phyloP scores from a whole-genome alignment of 1,140 invertebrate species.

The Drosophila virilis region DNA sequence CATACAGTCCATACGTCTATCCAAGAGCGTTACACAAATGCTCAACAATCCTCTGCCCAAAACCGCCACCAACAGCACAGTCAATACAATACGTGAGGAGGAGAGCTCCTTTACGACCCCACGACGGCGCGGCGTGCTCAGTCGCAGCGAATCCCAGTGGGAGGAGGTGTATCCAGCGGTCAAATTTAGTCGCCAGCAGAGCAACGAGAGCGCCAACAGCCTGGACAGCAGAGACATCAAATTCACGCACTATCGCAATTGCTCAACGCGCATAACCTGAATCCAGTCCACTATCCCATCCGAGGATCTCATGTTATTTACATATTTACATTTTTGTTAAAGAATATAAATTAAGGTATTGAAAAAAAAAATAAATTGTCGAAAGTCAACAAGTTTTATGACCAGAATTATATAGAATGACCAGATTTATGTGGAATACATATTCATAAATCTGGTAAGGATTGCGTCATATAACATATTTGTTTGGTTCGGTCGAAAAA shows the following conservation, averaged over 20 bases:
- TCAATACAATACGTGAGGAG: conserved; percentile 17
- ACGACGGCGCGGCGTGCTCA: conserved; percentile 69
- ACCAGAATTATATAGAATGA: no score
- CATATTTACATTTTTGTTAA: conserved; percentile 1
- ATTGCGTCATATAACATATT: no score
- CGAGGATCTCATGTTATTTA: conserved; percentile 1
- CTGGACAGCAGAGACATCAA: conserved; percentile 41
- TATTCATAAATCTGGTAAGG: no score
- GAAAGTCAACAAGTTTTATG: neutral
- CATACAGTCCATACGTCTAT: conserved; percentile 75
- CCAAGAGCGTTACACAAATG: conserved; percentile 81
- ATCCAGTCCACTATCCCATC: neutral
- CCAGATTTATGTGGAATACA: no score
- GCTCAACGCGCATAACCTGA: conserved; percentile 76
- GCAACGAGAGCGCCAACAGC: conserved; percentile 55
- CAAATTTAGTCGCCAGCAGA: conserved; percentile 57
- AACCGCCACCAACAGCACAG: conserved; percentile 15
- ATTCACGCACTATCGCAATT: conserved; percentile 76
- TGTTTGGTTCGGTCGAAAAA: no score
- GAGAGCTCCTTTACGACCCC: conserved; percentile 53
- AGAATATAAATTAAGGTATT: neutral
- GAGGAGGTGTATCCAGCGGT: conserved; percentile 78
- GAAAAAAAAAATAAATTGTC: neutral
- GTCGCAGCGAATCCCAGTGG: conserved; percentile 73
- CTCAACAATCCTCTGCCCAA: conserved; percentile 75